These are phyloP conservation scores for Vireo altiloquus DNA, from an alignment of 2,113 vertebrate genomes.

Conservation along the genomic window DNA sequence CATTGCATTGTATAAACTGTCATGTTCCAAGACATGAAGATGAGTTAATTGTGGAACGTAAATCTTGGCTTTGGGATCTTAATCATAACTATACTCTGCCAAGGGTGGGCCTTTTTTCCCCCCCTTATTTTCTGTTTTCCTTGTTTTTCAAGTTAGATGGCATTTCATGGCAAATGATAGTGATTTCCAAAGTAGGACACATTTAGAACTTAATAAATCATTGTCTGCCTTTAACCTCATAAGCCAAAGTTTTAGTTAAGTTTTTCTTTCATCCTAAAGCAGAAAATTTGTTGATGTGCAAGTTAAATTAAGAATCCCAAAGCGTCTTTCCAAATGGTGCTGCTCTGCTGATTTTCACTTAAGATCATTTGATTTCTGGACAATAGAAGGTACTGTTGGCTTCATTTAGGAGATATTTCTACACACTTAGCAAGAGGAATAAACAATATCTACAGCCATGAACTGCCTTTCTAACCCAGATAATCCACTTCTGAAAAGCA, in stretches of 20 bases:
- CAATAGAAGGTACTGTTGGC: neutral
- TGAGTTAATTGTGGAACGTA: neutral
- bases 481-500: neutral
- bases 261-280: neutral
- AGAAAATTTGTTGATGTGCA: neutral
- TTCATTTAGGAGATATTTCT: neutral
- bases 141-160: neutral
- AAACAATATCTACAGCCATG: neutral
- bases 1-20: neutral
- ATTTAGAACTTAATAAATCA: neutral
- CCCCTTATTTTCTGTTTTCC: neutral
- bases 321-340: neutral
- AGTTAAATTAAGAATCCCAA: neutral
- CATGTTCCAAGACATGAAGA: neutral
- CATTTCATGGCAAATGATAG: neutral
- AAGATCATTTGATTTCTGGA: neutral
- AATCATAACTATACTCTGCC: neutral
- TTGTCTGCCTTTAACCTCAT: neutral
- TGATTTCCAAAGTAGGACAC: neutral
- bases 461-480: neutral
- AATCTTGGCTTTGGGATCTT: neutral
- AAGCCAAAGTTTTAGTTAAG: neutral
- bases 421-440: neutral
- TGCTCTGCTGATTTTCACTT: neutral
- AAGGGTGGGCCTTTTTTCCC: fast-evolving